phyloP scores from a whole-genome alignment of 2,113 vertebrate species.

The Myodes glareolus region DNA sequence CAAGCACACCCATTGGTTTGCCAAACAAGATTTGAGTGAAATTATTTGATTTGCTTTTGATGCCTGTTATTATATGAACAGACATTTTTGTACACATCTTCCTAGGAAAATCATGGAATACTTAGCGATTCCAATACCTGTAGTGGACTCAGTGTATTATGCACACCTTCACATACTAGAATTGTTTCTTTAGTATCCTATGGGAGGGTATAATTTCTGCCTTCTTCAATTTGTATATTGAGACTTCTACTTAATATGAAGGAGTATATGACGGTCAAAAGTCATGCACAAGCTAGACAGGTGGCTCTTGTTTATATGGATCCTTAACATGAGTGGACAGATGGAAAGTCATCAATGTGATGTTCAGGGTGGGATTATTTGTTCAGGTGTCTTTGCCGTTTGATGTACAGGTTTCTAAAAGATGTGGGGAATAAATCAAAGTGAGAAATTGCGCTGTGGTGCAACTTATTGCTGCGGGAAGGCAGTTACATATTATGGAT shows the following conservation, averaged over 20 bases:
- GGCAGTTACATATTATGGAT: background rate
- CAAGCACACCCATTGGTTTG: background rate
- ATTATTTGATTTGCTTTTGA: background rate
- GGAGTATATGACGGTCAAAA: background rate
- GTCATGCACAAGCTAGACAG: background rate
- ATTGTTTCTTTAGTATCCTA: background rate
- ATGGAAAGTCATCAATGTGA: background rate
- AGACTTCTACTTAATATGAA: background rate
- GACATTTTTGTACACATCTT: background rate
- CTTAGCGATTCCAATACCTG: background rate
- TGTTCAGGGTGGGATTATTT: background rate
- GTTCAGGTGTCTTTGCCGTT: background rate
- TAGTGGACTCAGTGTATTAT: background rate
- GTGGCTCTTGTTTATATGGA: background rate
- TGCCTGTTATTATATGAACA: background rate
- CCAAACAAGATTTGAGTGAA: background rate
- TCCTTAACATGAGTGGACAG: background rate
- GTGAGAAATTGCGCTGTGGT: background rate
- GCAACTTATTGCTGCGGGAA: background rate
- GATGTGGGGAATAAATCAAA: background rate
- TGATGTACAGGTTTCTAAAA: background rate
- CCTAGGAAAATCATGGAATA: background rate
- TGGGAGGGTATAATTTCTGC: background rate
- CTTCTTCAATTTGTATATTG: background rate
- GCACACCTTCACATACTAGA: background rate